Conservation (phyloP, 37 sponge, comb jelly and placozoan species). For the Beroe forskalii region DNA sequence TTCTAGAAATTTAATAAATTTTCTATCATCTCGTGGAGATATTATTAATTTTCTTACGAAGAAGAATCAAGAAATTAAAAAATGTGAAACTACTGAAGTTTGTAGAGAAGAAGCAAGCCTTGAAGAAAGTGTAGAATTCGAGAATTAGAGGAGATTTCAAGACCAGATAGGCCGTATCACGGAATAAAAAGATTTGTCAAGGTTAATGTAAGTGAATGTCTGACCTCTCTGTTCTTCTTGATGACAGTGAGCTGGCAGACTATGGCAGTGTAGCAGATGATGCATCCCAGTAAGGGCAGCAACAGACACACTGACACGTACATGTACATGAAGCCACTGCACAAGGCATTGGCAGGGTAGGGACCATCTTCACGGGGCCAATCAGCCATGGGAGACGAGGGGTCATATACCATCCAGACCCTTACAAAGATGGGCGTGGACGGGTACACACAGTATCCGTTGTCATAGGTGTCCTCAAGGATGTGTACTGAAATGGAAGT, state of each 20-base stretch:
- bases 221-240: constrained; percentile 52
- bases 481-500: constrained; percentile 8
- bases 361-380: not conserved
- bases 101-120: no score
- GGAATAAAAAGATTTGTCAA: no score
- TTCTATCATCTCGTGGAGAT: no score
- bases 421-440: not conserved
- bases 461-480: not conserved
- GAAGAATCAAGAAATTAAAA: no score
- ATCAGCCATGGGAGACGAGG: not conserved
- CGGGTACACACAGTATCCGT: constrained; percentile 22
- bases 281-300: constrained; percentile 6
- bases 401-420: not conserved
- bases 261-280: constrained; percentile 20
- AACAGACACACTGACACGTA: constrained; percentile 7
- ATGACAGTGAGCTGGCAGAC: constrained; percentile 47
- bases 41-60: no score
- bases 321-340: not conserved
- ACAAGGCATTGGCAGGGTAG: not conserved
- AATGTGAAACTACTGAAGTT: no score
- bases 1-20: not conserved
- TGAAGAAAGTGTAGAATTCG: no score
- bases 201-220: no score
- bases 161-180: no score
- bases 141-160: no score